A percentile compares a stretch with the other conserved stretches of the same genome.
Evolutionary conservation across 2,888 invertebrate genomes (phyloP).

Genomic region (Plebejus argus): DNA sequence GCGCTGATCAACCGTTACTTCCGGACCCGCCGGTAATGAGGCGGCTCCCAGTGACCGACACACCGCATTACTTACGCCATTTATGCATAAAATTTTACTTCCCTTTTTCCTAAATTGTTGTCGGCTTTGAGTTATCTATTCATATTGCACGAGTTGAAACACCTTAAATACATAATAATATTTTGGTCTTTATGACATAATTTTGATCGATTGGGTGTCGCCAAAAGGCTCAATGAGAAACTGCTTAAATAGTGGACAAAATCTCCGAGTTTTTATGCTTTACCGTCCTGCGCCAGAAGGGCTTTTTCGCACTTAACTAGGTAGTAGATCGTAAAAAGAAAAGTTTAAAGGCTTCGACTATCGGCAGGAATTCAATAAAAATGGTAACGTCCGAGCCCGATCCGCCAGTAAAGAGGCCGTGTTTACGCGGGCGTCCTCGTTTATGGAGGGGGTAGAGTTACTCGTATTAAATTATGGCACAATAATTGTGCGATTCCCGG

Average conservation of each 20-base stretch:
- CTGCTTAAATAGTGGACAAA: neutral
- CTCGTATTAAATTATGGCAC: slow-evolving; percentile 7
- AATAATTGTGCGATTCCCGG: neutral
- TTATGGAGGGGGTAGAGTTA: neutral
- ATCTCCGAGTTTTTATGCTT: too few species aligned
- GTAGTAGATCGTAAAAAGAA: neutral
- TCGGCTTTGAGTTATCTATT: neutral
- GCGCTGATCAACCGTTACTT: slow-evolving; percentile 28
- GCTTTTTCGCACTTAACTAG: neutral
- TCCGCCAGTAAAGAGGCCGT: slow-evolving; percentile 7
- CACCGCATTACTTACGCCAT: neutral
- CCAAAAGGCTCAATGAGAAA: neutral
- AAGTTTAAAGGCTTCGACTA: slow-evolving; percentile 3
- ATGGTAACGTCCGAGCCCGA: neutral
- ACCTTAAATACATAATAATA: too few species aligned
- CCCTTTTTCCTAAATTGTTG: neutral
- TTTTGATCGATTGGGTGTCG: neutral
- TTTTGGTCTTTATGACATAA: neutral
- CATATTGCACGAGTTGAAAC: neutral
- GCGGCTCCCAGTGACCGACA: neutral
- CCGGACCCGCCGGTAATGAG: slow-evolving; percentile 13
- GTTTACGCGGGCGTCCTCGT: slow-evolving; percentile 17
- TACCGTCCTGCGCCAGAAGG: neutral
- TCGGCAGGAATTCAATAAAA: slow-evolving; percentile 11
- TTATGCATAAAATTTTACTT: neutral